A percentile compares a stretch with the other conserved stretches of the same genome.
Conservation (phyloP, 2,888 invertebrate genomes). For the Xiphydria camelus region DNA sequence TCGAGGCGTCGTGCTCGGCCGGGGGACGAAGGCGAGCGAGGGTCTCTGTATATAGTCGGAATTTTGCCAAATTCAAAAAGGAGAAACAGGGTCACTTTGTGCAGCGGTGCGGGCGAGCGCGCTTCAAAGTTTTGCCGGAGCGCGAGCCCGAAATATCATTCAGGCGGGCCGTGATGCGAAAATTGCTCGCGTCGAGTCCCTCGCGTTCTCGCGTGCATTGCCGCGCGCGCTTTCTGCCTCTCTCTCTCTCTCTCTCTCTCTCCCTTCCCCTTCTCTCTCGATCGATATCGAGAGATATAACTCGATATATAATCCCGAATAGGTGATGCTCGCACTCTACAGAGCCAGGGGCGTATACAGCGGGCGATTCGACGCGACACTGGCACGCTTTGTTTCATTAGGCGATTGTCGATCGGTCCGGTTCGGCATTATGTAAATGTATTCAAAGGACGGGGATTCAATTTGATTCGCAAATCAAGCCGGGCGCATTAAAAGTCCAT, state of each 20-base stretch:
- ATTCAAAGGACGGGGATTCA: conserved; percentile 15
- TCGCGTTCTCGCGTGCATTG: too few relatives aligned
- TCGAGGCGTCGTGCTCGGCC: too few relatives aligned
- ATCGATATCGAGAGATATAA: conserved; percentile 43
- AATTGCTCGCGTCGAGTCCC: too few relatives aligned
- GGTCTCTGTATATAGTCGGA: too few relatives aligned
- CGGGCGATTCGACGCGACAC: background rate
- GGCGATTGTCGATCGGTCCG: conserved; percentile 11
- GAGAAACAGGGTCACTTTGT: too few relatives aligned
- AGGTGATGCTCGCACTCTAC: conserved; percentile 10
- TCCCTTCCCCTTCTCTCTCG: conserved; percentile 15
- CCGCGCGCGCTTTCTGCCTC: background rate
- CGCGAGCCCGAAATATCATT: conserved; percentile 21
- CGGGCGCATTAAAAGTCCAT: conserved; percentile 37
- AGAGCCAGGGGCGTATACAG: conserved; percentile 10
- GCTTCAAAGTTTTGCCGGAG: conserved; percentile 24
- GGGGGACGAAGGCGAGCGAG: too few relatives aligned
- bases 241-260: background rate
- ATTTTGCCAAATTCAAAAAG: too few relatives aligned
- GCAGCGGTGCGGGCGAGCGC: conserved; percentile 27
- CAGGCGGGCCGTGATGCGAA: conserved; percentile 21
- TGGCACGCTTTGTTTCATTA: conserved; percentile 19
- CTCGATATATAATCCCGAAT: conserved; percentile 33
- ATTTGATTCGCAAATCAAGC: conserved; percentile 32
- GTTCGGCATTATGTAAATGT: conserved; percentile 24